These are phyloP conservation scores for Caenorhabditis angaria DNA, from an alignment of 2,888 invertebrate genomes.

Conservation along the genomic window DNA sequence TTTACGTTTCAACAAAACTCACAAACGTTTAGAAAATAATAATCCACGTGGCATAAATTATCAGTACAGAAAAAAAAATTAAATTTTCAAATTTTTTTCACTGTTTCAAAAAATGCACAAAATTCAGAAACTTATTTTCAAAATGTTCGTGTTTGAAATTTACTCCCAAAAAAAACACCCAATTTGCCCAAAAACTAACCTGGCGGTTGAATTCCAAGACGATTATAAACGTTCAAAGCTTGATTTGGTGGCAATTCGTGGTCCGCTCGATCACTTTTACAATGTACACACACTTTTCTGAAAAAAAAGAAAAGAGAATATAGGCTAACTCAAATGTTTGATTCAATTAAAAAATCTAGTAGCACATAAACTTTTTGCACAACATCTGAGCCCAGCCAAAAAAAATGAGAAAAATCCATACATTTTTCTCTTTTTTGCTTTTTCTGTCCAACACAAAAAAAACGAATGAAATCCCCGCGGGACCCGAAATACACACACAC, in stretches of 20 bases:
- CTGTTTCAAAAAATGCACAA: neutral
- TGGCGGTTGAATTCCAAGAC: conserved; percentile 68
- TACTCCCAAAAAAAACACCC: neutral
- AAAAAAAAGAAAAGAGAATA: conserved; percentile 10
- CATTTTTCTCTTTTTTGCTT: neutral
- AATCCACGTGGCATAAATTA: neutral
- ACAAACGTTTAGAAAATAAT: neutral
- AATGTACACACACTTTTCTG: conserved; percentile 71
- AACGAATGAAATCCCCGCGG: too few relatives aligned
- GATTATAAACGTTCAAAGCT: conserved; percentile 67
- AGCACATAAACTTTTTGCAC: neutral
- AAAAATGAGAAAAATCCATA: neutral
- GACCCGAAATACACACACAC: too few relatives aligned
- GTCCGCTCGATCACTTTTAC: conserved; percentile 67
- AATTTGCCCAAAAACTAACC: conserved; percentile 25
- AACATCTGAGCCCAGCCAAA: neutral
- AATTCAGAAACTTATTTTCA: neutral
- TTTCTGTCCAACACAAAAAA: neutral
- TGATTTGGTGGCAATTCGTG: conserved; percentile 68
- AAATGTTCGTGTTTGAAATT: too few relatives aligned
- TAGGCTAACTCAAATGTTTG: too few relatives aligned
- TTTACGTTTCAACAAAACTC: neutral
- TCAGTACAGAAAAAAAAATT: neutral
- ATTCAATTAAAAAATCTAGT: too few relatives aligned
- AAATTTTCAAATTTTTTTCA: neutral